Percentiles rank a stretch among this genome's conserved stretches.
phyloP scores from a whole-genome alignment of 2,113 vertebrate genomes.

The Crypturellus undulatus region DNA sequence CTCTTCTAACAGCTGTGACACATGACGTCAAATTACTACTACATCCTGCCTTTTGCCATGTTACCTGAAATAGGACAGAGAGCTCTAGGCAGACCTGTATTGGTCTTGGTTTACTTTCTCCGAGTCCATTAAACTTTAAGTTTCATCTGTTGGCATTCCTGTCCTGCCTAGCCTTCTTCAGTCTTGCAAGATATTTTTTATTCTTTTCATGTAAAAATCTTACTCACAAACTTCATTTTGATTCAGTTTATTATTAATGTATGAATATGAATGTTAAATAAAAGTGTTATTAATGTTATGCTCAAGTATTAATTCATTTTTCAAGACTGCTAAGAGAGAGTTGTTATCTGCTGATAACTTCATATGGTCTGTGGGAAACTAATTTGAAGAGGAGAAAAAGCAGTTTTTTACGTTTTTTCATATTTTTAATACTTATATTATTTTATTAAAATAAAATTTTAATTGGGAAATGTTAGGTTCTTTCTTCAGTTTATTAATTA shows the following conservation, averaged over 20 bases:
- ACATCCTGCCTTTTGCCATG: neutral
- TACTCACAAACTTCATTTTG: neutral
- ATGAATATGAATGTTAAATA: neutral
- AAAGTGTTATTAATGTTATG: neutral
- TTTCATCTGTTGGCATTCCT: neutral
- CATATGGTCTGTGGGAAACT: neutral
- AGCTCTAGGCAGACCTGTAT: neutral
- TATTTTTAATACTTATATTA: neutral
- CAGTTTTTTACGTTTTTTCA: neutral
- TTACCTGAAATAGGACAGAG: neutral
- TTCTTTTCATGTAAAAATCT: neutral
- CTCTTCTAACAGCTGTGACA: neutral
- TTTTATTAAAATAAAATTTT: constrained; percentile 54
- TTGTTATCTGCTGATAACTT: neutral
- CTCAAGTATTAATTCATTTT: neutral
- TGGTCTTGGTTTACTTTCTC: neutral
- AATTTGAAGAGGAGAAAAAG: neutral
- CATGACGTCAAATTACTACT: neutral
- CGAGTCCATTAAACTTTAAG: neutral
- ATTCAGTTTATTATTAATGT: neutral
- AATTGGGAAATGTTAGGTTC: constrained; percentile 47
- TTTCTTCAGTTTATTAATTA: neutral
- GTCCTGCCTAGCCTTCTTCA: neutral
- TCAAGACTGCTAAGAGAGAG: neutral
- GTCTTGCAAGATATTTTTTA: neutral